A percentile compares a stretch with the other conserved stretches of the same genome.
Evolutionary conservation across 1,140 invertebrate genomes (phyloP).

Genomic region (Lasaia peninsularis): DNA sequence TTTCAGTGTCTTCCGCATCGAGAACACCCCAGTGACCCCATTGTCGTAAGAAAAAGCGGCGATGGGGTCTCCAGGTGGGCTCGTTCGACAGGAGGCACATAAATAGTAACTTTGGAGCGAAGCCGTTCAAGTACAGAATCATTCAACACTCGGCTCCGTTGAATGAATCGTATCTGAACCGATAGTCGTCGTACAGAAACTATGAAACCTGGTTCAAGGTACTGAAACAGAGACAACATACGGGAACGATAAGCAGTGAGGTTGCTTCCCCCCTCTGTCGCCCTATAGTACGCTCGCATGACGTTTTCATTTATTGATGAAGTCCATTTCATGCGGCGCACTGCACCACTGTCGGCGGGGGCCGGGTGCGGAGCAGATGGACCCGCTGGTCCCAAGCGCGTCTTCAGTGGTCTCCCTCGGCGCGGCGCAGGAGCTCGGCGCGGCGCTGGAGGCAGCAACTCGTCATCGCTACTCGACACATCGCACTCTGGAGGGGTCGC

Average conservation of each 20-base stretch:
- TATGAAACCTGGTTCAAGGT: not conserved
- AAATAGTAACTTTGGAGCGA: too few species aligned
- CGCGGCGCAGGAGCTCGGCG: not conserved
- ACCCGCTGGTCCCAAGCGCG: not conserved
- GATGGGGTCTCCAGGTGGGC: too few species aligned
- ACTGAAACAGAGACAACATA: slow-evolving; percentile 12
- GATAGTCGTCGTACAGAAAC: not conserved
- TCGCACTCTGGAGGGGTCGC: not conserved
- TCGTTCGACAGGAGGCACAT: too few species aligned
- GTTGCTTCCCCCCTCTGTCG: not conserved
- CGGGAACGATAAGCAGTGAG: not conserved
- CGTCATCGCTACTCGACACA: not conserved
- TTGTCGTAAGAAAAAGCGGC: too few species aligned
- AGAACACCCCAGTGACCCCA: too few species aligned
- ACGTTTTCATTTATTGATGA: too few species aligned
- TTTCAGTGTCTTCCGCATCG: too few species aligned
- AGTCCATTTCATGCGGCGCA: too few species aligned
- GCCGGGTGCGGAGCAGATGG: not conserved
- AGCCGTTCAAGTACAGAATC: too few species aligned
- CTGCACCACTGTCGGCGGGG: not conserved
- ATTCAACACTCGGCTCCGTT: too few species aligned
- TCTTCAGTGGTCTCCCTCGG: not conserved
- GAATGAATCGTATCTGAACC: not conserved
- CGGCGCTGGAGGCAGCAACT: not conserved
- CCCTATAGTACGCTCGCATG: not conserved